Percentiles rank a stretch among this genome's conserved stretches.
Conservation (phyloP, 2,797 vertebrate genomes). For the Pteronotus mesoamericanus region DNA sequence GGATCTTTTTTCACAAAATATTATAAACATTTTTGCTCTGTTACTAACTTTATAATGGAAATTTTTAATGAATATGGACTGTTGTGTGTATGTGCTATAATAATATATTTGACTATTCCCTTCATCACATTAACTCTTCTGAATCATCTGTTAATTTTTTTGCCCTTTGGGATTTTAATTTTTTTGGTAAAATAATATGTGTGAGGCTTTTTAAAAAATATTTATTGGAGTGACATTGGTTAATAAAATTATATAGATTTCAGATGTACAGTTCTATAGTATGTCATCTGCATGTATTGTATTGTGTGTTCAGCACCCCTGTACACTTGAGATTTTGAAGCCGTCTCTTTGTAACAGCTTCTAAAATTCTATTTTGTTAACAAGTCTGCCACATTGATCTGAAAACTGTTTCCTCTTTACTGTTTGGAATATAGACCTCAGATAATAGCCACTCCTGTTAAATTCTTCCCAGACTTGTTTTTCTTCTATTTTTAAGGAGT, state of each 20-base stretch:
- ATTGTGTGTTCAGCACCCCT: background rate
- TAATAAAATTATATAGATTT: background rate
- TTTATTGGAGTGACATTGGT: background rate
- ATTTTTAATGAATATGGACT: background rate
- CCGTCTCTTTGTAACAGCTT: background rate
- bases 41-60: slow-evolving; percentile 11
- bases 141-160: background rate
- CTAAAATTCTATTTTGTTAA: background rate
- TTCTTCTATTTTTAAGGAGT: background rate
- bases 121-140: background rate
- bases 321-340: background rate
- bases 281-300: background rate
- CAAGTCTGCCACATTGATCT: background rate
- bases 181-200: background rate
- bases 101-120: background rate
- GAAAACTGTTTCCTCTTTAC: background rate
- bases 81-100: background rate
- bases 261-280: background rate
- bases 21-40: background rate
- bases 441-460: background rate
- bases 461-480: slow-evolving; percentile 1
- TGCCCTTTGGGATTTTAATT: background rate
- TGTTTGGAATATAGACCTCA: background rate
- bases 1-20: background rate
- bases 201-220: slow-evolving; percentile 1